phyloP scores from a whole-genome alignment of 2,797 vertebrate species.

The Poecilia wingei region DNA sequence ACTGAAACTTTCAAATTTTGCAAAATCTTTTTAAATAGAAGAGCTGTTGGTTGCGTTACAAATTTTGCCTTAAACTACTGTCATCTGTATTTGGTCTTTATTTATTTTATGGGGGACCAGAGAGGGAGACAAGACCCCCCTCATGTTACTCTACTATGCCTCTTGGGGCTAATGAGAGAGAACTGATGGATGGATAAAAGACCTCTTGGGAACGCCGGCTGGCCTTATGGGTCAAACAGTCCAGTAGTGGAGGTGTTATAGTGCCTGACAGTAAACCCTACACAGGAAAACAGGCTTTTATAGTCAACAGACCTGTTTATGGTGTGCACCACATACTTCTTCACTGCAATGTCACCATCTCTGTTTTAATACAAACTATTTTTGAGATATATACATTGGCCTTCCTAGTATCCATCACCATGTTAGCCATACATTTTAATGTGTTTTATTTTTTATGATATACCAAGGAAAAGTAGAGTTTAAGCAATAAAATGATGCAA shows the following conservation, averaged over 20 bases:
- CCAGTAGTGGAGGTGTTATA: conserved; percentile 77
- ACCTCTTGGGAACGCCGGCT: conserved; percentile 71
- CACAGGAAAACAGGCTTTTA: conserved; percentile 71
- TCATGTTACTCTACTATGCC: conserved; percentile 62
- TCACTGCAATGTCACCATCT: background rate
- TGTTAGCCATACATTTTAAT: background rate
- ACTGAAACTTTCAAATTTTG: conserved; percentile 17
- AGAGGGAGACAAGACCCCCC: conserved; percentile 56
- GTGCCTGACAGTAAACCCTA: conserved; percentile 69
- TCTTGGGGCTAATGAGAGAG: conserved; percentile 79
- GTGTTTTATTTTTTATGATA: background rate
- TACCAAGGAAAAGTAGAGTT: background rate
- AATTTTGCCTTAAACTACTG: conserved; percentile 13
- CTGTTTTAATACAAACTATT: background rate
- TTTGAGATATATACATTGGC: background rate
- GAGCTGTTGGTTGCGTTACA: conserved; percentile 2
- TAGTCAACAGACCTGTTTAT: conserved; percentile 55
- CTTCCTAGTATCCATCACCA: background rate
- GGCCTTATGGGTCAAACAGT: conserved; percentile 75
- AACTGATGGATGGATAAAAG: conserved; percentile 78
- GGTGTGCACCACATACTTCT: conserved; percentile 56
- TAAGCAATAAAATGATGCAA: background rate
- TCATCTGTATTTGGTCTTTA: conserved; percentile 54
- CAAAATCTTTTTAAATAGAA: conserved; percentile 12
- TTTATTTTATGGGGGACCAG: conserved; percentile 56